A percentile compares a stretch with the other conserved stretches of the same genome.
phyloP scores from a whole-genome alignment of 2,797 vertebrate genomes.

The Remorina albescens region DNA sequence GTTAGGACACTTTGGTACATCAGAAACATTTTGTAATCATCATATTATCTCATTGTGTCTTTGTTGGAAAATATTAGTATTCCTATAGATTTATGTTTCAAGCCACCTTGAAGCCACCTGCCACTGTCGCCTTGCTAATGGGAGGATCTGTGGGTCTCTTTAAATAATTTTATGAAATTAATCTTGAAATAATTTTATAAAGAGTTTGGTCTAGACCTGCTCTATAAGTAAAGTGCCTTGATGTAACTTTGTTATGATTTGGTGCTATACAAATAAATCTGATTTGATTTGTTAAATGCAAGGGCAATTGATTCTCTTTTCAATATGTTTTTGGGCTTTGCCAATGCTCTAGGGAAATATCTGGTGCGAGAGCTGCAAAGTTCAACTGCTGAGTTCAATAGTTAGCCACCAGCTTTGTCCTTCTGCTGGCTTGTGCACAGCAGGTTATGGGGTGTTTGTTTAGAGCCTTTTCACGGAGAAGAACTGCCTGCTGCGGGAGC shows the following conservation, averaged over 20 bases:
- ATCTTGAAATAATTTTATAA: too few species aligned
- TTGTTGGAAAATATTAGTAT: background rate
- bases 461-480: background rate
- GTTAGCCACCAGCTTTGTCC: background rate
- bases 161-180: too few species aligned
- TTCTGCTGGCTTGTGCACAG: slow-evolving; percentile 5
- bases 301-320: slow-evolving; percentile 7
- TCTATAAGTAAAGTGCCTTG: too few species aligned
- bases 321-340: slow-evolving; percentile 9
- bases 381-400: background rate
- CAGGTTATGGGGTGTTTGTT: slow-evolving; percentile 3
- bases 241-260: too few species aligned
- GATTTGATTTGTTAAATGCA: slow-evolving; percentile 6
- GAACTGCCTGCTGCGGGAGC: background rate
- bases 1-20: background rate
- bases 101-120: too few species aligned
- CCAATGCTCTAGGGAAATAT: slow-evolving; percentile 7
- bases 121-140: too few species aligned
- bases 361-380: slow-evolving; percentile 3
- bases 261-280: too few species aligned
- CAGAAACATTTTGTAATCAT: background rate
- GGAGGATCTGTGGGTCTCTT: too few species aligned
- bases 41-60: background rate
- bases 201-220: too few species aligned
- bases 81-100: slow-evolving; percentile 1